Evolutionary conservation across 1,140 invertebrate genomes (phyloP), one percentile per base, ranked within the genome.

Genomic region (Meloidogyne hapla): DNA sequence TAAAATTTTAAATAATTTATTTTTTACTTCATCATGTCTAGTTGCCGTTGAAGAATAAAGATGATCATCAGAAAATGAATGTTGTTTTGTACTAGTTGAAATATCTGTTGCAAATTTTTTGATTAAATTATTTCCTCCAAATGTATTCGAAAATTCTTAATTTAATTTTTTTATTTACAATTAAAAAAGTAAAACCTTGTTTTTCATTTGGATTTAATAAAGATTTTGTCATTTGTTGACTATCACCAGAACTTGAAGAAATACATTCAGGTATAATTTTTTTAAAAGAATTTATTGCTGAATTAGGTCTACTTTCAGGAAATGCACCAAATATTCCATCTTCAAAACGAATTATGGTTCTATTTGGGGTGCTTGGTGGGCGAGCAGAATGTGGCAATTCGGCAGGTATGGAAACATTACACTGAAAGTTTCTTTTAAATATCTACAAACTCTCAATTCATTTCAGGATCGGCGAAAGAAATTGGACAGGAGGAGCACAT

Each of bases 21-120:
- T 26, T 45, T 33, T 65, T n/a, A 80, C 81, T n/a, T 75, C 78
- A 25, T 56, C 48, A n/a, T 56, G n/a, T 56, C 48, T 56, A 56
- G n/a, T 56, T 56, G 48, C 18, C 72, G 62, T 23, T 83, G 81
- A 15, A 28, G 10, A 15, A 56, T 81, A 75, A 18, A 81, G 56
- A 69, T 81, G 80, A 75, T 81, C 80, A 68, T 83, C 80, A 18
- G 80, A 81, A n/a, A 81, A 38, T 15, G 80, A 81, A 26, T 81
- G 80, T 48, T 81, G 80, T 65, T 81, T 83, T 63, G 38, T 28
- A 62, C 33, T 40, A 26, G 33, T 69, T 23, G 68, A 26, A 74
- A 23, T n/a, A n/a, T 56, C 48, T 4, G 48, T n/a, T 56, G n/a
- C 48, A 56, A 56, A n/a, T 56, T 21, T 56, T 56, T 56, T 56